These are phyloP conservation scores for Enteromius paludinosus DNA, from an alignment of 2,797 vertebrate genomes.

Conservation along the genomic window DNA sequence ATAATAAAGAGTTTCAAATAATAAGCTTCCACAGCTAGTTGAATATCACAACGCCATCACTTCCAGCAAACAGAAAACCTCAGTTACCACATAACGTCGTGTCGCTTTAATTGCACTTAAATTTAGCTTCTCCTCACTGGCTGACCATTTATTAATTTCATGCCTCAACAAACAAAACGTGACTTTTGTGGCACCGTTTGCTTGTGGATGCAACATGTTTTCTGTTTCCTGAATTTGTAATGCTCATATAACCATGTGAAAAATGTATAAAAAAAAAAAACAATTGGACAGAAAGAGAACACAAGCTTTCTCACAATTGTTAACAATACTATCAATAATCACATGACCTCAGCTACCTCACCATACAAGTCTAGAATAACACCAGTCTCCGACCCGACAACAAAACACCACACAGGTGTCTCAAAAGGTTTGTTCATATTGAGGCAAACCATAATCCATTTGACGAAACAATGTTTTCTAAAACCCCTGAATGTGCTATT, in stretches of 20 bases:
- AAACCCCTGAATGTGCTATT: slow-evolving; percentile 89
- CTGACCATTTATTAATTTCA: slow-evolving; percentile 79
- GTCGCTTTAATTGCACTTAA: slow-evolving; percentile 82
- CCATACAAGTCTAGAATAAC: slow-evolving; percentile 79
- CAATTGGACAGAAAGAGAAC: slow-evolving; percentile 70
- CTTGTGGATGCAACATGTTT: slow-evolving; percentile 86
- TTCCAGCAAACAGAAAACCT: slow-evolving; percentile 99
- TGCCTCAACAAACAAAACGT: slow-evolving; percentile 84
- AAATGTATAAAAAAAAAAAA: slow-evolving; percentile 64
- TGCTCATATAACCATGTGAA: slow-evolving; percentile 81
- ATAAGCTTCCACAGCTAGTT: slow-evolving; percentile 88
- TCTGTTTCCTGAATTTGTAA: slow-evolving; percentile 98
- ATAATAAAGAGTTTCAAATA: slow-evolving; percentile 63
- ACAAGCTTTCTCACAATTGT: slow-evolving; percentile 81
- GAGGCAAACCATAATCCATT: slow-evolving; percentile 79
- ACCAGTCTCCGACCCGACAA: slow-evolving; percentile 72
- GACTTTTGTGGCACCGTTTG: slow-evolving; percentile 72
- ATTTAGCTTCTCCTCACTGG: slow-evolving; percentile 63
- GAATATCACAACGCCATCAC: slow-evolving; percentile 84
- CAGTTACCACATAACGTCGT: slow-evolving; percentile 71
- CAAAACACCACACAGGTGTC: slow-evolving; percentile 72
- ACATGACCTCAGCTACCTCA: slow-evolving; percentile 77
- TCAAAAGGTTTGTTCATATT: slow-evolving; percentile 76
- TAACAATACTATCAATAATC: slow-evolving; percentile 86
- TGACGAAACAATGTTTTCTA: slow-evolving; percentile 71